Evolutionary conservation across 2,113 vertebrate species (phyloP).

Genomic region (Carassius carassius): DNA sequence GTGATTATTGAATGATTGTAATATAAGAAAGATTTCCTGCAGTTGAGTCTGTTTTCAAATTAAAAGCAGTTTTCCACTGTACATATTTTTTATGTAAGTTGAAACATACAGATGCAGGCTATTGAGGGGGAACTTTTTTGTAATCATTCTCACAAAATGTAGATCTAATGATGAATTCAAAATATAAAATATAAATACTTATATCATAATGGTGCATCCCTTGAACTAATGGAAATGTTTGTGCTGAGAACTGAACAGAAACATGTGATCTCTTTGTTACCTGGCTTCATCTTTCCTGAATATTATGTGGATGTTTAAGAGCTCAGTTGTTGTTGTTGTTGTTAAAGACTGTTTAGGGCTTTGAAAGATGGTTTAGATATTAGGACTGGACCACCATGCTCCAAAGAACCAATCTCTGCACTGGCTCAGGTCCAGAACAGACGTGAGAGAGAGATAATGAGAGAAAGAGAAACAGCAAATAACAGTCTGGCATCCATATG

Average conservation of each 20-base stretch:
- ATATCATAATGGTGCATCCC: neutral
- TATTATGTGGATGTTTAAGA: neutral
- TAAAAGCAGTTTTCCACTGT: neutral
- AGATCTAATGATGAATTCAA: neutral
- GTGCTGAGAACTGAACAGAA: neutral
- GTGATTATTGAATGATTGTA: neutral
- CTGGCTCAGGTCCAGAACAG: slow-evolving; percentile 17
- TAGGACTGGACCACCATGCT: slow-evolving; percentile 28
- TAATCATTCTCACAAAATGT: neutral
- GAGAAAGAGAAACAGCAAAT: slow-evolving; percentile 47
- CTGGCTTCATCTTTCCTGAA: neutral
- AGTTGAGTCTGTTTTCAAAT: neutral
- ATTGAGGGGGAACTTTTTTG: neutral
- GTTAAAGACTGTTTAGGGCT: slow-evolving; percentile 9
- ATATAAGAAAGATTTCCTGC: neutral
- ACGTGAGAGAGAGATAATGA: slow-evolving; percentile 19
- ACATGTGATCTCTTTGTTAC: neutral
- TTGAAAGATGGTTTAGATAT: slow-evolving; percentile 5
- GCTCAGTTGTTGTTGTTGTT: slow-evolving; percentile 14
- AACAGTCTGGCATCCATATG: slow-evolving; percentile 70
- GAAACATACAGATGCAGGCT: neutral
- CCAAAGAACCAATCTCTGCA: neutral
- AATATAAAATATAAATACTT: neutral
- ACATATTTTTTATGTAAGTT: neutral
- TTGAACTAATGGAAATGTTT: neutral